Percentiles rank a stretch among this genome's conserved stretches.
Conservation (phyloP, 2,113 vertebrate genomes). For the Corythaeola cristata region DNA sequence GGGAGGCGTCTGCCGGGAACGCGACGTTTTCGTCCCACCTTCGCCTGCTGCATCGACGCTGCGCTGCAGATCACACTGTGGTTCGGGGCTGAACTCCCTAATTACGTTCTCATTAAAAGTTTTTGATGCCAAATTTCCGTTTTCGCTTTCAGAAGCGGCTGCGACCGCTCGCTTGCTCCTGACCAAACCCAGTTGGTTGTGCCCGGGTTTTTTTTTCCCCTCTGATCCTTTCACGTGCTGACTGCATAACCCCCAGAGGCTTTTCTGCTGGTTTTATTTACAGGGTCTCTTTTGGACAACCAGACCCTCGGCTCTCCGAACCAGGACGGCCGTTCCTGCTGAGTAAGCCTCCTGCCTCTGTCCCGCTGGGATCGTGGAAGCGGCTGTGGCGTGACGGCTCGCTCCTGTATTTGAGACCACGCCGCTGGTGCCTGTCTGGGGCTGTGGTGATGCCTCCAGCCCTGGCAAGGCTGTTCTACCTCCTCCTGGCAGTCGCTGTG, state of each 20-base stretch:
- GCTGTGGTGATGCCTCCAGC: background rate
- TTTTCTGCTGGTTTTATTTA: background rate
- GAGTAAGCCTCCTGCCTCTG: background rate
- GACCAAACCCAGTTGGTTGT: no score
- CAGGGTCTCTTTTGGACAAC: background rate
- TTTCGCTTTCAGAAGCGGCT: background rate
- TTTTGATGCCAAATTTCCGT: no score
- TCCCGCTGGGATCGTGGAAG: background rate
- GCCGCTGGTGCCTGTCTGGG: background rate
- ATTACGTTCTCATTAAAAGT: rapidly evolving
- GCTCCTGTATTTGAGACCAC: background rate
- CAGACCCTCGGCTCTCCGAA: background rate
- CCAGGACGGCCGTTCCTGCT: background rate
- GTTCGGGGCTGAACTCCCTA: background rate
- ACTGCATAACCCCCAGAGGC: background rate
- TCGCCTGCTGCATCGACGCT: rapidly evolving
- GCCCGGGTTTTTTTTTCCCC: background rate
- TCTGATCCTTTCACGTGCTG: no score
- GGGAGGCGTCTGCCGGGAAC: no score
- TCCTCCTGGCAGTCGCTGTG: background rate
- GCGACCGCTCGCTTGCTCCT: background rate
- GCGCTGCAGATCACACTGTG: rapidly evolving
- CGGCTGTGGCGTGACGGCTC: rapidly evolving
- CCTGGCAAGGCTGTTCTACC: rapidly evolving
- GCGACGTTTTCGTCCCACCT: background rate